Base-by-base conservation (phyloP, 2,888 invertebrate genomes). In the Tenthredo scrophulariae region DNA sequence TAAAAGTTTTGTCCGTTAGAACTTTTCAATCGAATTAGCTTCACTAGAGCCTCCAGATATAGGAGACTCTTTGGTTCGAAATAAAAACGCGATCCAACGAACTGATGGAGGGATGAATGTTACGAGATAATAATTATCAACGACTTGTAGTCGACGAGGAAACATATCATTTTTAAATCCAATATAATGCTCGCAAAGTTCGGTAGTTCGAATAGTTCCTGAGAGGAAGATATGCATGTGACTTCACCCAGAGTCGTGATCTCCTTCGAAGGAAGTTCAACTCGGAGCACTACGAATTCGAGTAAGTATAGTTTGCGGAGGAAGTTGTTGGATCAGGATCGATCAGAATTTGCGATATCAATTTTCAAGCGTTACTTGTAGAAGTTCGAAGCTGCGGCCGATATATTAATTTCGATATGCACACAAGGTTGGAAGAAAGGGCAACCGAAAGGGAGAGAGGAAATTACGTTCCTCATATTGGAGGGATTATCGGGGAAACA, bases 1-100 rank as follows among this genome's bases (percentile, higher is more conserved):
- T 84, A 84, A 84, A 84, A 86, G 86, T 86, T 70, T 85, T 50
- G 65, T 50, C 37, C 46, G 86, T 50, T 88, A 88, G 88, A 89
- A 88, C 87, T 87, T 90, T 87, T 86, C 89, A 87, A 90, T 90
- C 88, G 90, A 89, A 90, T 90, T 89, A 89, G 89, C 54, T 75
- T 83, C 87, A 85, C 58, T 43, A 85, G 85, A 86, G 84, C 67
- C 62, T 65, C 13, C 46, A 46, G 74, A 62, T 50, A 70, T 80
- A 46, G 54, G 43, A 18, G 77, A 86, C 82, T 79, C 50, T 62
- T 18, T 54, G 46, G 13, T 70, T 74, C 18, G 22, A 9, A 43
- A 83, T 80, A 37, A 80, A 80, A 37, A 43, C 62, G 62, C 40
- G 37, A 40, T 80, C 22, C 40, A 62, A 22, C 40, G 6, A 22